phyloP scores from a whole-genome alignment of 2,888 invertebrate species.

The Hyles lineata region DNA sequence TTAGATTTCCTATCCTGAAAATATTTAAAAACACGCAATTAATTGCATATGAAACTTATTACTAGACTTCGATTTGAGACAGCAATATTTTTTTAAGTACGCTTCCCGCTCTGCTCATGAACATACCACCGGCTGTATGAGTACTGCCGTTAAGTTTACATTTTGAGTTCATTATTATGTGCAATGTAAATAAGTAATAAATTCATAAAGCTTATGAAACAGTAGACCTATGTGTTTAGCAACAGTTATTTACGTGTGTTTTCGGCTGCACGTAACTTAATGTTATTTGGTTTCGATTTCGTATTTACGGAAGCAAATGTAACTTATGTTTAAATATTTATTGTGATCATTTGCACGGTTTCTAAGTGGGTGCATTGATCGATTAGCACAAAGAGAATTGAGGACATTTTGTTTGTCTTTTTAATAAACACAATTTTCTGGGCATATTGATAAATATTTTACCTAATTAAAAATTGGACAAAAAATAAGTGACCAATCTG shows the following conservation, averaged over 20 bases:
- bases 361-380: neutral
- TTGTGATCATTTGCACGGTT: neutral
- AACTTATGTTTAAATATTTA: neutral
- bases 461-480: no score
- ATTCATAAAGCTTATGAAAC: slow-evolving; percentile 18
- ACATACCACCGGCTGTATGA: no score
- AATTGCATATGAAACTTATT: neutral
- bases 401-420: neutral
- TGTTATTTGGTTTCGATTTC: neutral
- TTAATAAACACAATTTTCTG: no score
- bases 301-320: neutral
- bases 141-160: slow-evolving; percentile 2
- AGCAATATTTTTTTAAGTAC: neutral
- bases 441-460: no score
- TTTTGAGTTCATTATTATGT: slow-evolving; percentile 4
- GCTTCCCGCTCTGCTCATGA: neutral
- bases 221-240: slow-evolving; percentile 3
- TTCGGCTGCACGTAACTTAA: neutral
- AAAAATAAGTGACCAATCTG: no score
- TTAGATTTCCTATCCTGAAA: no score
- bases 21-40: no score
- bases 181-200: slow-evolving; percentile 12
- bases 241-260: neutral
- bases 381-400: neutral
- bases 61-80: neutral